Conservation (phyloP, 2,113 vertebrate species). For the Girardinichthys multiradiatus region DNA sequence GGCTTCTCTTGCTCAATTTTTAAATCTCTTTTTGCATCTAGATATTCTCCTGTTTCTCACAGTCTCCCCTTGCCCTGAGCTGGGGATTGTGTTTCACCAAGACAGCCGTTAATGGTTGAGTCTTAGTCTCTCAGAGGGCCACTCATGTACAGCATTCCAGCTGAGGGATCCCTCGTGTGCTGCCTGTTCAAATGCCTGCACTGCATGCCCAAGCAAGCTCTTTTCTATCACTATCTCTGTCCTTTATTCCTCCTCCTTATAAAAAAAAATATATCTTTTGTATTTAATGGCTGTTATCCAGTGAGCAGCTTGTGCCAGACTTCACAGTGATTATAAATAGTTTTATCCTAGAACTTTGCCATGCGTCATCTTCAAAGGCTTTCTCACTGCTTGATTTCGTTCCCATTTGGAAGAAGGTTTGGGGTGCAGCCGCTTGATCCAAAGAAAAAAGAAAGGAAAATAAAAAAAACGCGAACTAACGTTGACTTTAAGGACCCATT, state of each 20-base stretch:
- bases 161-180: conserved; percentile 74
- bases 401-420: conserved; percentile 77
- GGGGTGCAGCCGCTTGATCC: conserved; percentile 76
- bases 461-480: conserved; percentile 71
- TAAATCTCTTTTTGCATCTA: conserved; percentile 53
- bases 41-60: conserved; percentile 68
- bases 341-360: conserved; percentile 44
- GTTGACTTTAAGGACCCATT: conserved; percentile 84
- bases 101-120: conserved; percentile 59
- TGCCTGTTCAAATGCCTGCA: conserved; percentile 83
- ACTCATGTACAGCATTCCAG: conserved; percentile 63
- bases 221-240: conserved; percentile 73
- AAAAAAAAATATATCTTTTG: conserved; percentile 14
- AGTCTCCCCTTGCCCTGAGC: conserved; percentile 62
- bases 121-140: conserved; percentile 59
- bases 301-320: conserved; percentile 50
- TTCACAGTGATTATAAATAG: conserved; percentile 54
- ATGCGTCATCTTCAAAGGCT: conserved; percentile 64
- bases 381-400: conserved; percentile 72
- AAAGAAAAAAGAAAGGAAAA: conserved; percentile 45
- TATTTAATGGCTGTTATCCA: conserved; percentile 56
- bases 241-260: conserved; percentile 46
- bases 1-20: conserved; percentile 48
- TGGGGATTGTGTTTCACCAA: conserved; percentile 49
- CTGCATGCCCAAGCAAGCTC: conserved; percentile 82